Base-by-base conservation (phyloP, 1,140 invertebrate species). In the Danaus melanippus region DNA sequence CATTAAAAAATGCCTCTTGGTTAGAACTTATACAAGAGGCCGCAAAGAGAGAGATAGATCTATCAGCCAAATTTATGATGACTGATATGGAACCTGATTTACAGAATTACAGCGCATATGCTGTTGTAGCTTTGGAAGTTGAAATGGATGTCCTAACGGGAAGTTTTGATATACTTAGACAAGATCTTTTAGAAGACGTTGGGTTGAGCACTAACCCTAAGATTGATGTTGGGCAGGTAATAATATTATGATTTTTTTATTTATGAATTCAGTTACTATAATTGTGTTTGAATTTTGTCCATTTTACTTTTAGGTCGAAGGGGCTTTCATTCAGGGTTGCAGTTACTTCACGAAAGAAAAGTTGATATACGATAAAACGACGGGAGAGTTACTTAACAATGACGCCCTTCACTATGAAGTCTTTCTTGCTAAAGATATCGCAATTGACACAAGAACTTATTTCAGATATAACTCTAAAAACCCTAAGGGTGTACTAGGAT, bases 361-460 rank as follows among this genome's bases (percentile, higher is more conserved):
- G 56, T 79, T 94, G 12, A 86, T 91, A 0, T 92, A 90, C 60
- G 89, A 94, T 71, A 77, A 88, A 10, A 61, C 87, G 40, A 93
- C 91, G 11, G 95, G 93, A 10, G 79, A 88, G 57, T 82, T 93
- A 11, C 82, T 93, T 0, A 94, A 93, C 9, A 90, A 93, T 62
- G 89, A 92, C 63, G 94, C 94, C 17, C 94, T 95, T 90, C 93
- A 90, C 60, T 97, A 96, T 78, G 95, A 96, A 73, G 91, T 93
- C 3, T 94, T 93, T 1, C 90, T 93, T 41, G 90, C 90, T 0
- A 93, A 93, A 74, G 95, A 96, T 70, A 96, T 96, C 62, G 95
- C 95, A 2, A 87, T 92, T 2, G 93, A 96, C 84, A 92, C 95
- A 64, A 89, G 93, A 46, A 88, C 96, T n/a, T 90, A 91, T 41